Base-by-base conservation (phyloP, 37 sponge, comb jelly and placozoan species). In the Chondrilla cf. caribensis region DNA sequence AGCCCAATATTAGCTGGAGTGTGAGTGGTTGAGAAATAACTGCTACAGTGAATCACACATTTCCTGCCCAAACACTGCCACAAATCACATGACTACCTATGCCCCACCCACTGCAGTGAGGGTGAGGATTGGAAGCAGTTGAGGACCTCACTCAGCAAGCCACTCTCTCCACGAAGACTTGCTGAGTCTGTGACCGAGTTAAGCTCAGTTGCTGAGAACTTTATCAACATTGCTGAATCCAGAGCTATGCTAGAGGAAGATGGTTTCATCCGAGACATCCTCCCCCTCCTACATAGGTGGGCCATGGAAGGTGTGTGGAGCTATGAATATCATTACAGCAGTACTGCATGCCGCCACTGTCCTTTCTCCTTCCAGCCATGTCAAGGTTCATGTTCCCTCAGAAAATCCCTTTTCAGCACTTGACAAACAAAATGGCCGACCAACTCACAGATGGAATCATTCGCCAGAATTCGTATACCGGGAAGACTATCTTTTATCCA, bases 61-160 rank as follows among this genome's bases (percentile, higher is more conserved):
- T n/a, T 62, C 18, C 8, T 62, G 64, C 7, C 6, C 29, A 4
- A 6, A 62, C 29, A 28, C 29, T 19, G 8, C 18, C 51, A 47
- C 51, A 47, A 6, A 47, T 11, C 11, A 47, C 51, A 6, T 47
- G 6, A 47, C 51, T 11, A 47, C 51, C 11, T 47, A 14, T 33
- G 17, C 22, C 76, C 2, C 44, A 8, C 76, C 19, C 36, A n/a
- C n/a, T n/a, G 44, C 44, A 73, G 76, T 17, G 76, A 73, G 39
- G 87, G 87, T 38, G 77, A 59, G 54, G 82, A 82, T 51, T 87
- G 87, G 87, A 87, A 77, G 78, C 58, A 62, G 55, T 17, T 87
- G 17, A 36, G 87, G 64, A 55, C 82, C 14, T 73, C 78, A 26
- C 65, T 54, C 8, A 47, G 33, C 54, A 73, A 82, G 41, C 87